Base-by-base conservation (phyloP, 2,113 vertebrate genomes). In the Budorcas taxicolor region DNA sequence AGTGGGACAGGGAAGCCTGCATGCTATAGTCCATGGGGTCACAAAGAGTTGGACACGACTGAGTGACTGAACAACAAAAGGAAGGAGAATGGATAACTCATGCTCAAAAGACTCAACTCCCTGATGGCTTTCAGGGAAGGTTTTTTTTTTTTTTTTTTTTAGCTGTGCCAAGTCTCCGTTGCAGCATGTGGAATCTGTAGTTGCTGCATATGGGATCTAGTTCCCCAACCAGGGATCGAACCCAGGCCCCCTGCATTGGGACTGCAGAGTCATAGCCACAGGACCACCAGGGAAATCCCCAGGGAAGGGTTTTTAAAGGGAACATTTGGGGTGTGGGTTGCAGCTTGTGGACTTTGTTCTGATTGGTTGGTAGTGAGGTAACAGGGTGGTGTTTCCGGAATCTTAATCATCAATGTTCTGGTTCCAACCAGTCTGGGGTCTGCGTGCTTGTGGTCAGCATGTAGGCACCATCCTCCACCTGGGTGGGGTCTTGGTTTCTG, bases 161-260 rank as follows among this genome's bases (percentile, higher is more conserved):
- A 71, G n/a, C n/a, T 36, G 9, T 10, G 0, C 10, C 19, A n/a
- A 36, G 64, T 71, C 64, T 36, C 64, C 0, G 1, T 71, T 23
- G n/a, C 2, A 0, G 64, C n/a, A 71, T 71, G 64, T 71, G 17
- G n/a, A 71, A 71, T 71, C 64, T 36, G n/a, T 71, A 36, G 64
- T 36, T 71, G 19, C 64, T 0, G 4, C 19, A 71, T n/a, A 19
- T 36, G n/a, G 64, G 64, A 71, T 12, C 64, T 36, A 71, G n/a
- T 71, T 71, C 9, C n/a, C 9, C n/a, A 71, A 71, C 17, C n/a
- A 71, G 64, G 64, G 17, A 71, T 36, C 3, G 10, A 71, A 71
- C 19, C 64, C 4, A 0, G 64, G 64, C 17, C n/a, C 64, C 64
- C n/a, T 71, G 64, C 1, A 0, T 36, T 36, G 64, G 64, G 17